Base-by-base conservation (phyloP, 2,113 vertebrate genomes). In the Mobula hypostoma region DNA sequence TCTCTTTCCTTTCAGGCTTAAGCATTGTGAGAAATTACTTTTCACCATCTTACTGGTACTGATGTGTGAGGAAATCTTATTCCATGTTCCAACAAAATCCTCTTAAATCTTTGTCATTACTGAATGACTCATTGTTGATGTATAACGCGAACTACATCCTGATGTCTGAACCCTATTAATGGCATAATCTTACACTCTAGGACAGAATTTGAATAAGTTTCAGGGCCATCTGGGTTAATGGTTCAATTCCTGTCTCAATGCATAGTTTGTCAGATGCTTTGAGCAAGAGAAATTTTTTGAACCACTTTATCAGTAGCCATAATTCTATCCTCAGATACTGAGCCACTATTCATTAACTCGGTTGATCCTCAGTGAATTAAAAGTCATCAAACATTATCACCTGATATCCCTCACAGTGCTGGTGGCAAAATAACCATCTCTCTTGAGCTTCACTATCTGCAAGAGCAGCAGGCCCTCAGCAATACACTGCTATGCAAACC, bases 1-100 rank as follows among this genome's bases (percentile, higher is more conserved):
- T 70, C 56, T 93, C 36, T 93, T 74, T 93, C 68, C 91, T 93
- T 74, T 74, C 91, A 93, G 70, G 21, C 70, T 93, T 93, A 93
- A 93, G 40, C 91, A 74, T 93, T 56, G 91, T 93, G 91, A 74
- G 91, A 74, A 93, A 56, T 74, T 12, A 74, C 91, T 56, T 56
- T 93, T 74, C 70, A 74, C 68, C 68, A 93, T 93, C 70, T 72
- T 93, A 14, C 91, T 74, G 40, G 36, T 93, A 93, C 11, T 93
- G 91, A 93, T 74, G 19, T 76, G 27, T 76, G 19, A 74, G 70
- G 68, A 76, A 93, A 93, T 76, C 91, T 93, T 74, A 76, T 93
- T 93, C 68, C 40, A 27, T 70, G 48, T 40, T 29, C 56, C 68
- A 76, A 56, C 40, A 93, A 93, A 93, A 74, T 93, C 70, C 91